Evolutionary conservation across 2,797 vertebrate species (phyloP).

Genomic region (Bovichtus diacanthus): DNA sequence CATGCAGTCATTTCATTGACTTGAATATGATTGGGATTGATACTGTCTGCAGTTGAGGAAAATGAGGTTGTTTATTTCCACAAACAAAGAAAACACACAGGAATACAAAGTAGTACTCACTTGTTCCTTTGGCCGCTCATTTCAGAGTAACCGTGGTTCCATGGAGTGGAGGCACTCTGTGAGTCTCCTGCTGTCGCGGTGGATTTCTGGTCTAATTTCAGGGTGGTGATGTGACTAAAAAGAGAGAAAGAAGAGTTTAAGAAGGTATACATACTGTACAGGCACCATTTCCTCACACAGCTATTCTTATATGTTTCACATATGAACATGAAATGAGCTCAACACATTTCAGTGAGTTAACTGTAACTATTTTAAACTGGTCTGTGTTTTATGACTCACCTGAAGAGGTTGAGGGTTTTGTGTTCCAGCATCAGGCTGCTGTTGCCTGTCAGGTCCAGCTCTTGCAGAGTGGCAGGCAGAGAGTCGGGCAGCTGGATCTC

Average conservation of each 20-base stretch:
- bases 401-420: conserved; percentile 96
- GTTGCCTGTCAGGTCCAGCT: conserved; percentile 95
- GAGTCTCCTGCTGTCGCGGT: conserved; percentile 83
- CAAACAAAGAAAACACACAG: conserved; percentile 3
- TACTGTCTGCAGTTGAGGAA: neutral
- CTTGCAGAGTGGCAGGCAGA: conserved; percentile 91
- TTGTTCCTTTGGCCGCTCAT: conserved; percentile 98
- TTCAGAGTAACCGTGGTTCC: conserved; percentile 94
- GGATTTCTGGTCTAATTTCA: conserved; percentile 96
- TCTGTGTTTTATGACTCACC: conserved; percentile 81
- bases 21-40: neutral
- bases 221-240: conserved; percentile 92
- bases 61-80: neutral
- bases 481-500: conserved; percentile 94
- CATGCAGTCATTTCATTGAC: neutral
- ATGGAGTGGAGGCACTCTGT: conserved; percentile 83
- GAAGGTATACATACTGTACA: neutral
- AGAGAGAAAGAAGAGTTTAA: neutral
- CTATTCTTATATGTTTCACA: neutral
- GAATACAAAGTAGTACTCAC: conserved; percentile 80
- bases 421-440: conserved; percentile 93
- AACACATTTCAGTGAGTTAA: no score
- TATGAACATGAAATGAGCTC: no score
- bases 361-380: neutral
- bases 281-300: neutral